Conservation (phyloP, 2,797 vertebrate species). For the Ctenopoma kingsleyae region DNA sequence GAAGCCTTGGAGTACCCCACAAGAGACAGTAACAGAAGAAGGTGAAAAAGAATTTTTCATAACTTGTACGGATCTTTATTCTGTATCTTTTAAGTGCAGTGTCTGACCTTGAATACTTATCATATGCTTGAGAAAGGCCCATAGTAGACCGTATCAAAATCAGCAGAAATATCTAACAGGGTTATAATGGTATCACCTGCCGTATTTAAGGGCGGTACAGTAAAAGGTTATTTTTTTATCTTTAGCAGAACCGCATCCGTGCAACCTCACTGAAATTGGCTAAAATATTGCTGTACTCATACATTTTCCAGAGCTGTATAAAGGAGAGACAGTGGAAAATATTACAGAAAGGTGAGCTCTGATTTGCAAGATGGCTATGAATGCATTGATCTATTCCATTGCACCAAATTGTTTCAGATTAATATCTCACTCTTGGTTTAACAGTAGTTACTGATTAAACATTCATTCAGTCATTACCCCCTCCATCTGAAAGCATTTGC, state of each 20-base stretch:
- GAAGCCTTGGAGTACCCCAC: neutral
- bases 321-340: neutral
- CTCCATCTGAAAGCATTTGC: conserved; percentile 40
- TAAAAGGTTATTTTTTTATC: no score
- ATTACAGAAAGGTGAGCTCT: no score
- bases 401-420: conserved; percentile 45
- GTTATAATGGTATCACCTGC: neutral
- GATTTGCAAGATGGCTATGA: neutral
- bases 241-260: no score
- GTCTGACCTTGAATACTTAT: neutral
- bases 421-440: conserved; percentile 51
- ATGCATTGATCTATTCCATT: conserved; percentile 46
- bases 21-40: neutral
- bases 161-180: neutral
- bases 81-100: no score
- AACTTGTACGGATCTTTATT: neutral
- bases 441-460: conserved; percentile 55
- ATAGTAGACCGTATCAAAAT: neutral
- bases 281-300: no score
- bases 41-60: neutral
- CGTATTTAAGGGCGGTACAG: neutral
- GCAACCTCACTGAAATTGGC: no score
- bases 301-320: no score
- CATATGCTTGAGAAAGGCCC: neutral
- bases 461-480: conserved; percentile 47